These are phyloP conservation scores for Tiliacea aurago DNA, from an alignment of 2,888 invertebrate species.

Conservation along the genomic window DNA sequence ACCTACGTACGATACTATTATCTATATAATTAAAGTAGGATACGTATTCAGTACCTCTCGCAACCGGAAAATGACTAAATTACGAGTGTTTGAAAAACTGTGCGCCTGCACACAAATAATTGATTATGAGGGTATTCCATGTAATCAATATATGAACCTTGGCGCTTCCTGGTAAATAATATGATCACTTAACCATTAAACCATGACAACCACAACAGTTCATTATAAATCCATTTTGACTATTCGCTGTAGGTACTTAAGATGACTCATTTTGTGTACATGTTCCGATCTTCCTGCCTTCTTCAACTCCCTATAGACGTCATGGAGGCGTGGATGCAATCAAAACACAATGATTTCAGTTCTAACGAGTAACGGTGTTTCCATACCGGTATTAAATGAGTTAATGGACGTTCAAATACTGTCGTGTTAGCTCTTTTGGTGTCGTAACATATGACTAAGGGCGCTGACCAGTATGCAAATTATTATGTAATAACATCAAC, in stretches of 20 bases:
- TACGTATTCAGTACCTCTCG: neutral
- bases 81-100: neutral
- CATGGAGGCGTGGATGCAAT: constrained; percentile 34
- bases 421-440: constrained; percentile 12
- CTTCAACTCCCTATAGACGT: constrained; percentile 36
- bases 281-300: constrained; percentile 27
- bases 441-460: constrained; percentile 43
- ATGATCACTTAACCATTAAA: constrained; percentile 1
- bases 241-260: constrained; percentile 12
- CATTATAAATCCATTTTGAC: constrained; percentile 42
- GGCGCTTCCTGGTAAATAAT: constrained; percentile 30
- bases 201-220: constrained; percentile 20
- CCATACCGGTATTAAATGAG: constrained; percentile 38
- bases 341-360: constrained; percentile 37
- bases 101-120: constrained; percentile 11
- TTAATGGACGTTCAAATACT: constrained; percentile 44
- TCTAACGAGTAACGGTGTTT: constrained; percentile 20
- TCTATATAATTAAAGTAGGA: neutral
- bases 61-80: constrained; percentile 9
- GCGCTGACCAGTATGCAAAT: neutral
- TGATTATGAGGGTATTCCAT: constrained; percentile 24
- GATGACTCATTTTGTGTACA: constrained; percentile 36
- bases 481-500: constrained; percentile 21
- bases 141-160: constrained; percentile 6
- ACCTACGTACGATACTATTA: neutral